phyloP scores from a whole-genome alignment of 2,113 vertebrate species.

The Myiagra hebetior region DNA sequence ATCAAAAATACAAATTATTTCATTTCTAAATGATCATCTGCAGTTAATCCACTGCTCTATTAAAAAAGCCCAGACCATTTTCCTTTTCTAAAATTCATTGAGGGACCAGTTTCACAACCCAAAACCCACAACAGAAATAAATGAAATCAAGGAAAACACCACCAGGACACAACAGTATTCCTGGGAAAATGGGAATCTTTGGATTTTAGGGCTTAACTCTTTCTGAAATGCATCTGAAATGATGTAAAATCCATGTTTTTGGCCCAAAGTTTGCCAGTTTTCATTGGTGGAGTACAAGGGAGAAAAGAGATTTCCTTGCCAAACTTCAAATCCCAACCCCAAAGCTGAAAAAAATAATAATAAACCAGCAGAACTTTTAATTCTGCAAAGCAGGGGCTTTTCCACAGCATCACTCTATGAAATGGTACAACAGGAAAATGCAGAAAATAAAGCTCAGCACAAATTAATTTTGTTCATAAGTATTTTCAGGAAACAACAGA shows the following conservation, averaged over 20 bases:
- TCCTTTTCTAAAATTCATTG: neutral
- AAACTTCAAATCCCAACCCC: neutral
- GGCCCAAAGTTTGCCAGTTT: neutral
- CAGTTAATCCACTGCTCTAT: neutral
- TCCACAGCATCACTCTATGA: neutral
- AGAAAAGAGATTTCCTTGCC: neutral
- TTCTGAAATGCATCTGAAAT: neutral
- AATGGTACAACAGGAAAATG: neutral
- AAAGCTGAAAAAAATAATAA: neutral
- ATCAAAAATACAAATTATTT: neutral
- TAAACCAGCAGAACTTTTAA: neutral
- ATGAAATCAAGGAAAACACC: neutral
- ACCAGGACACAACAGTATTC: neutral
- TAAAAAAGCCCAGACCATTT: neutral
- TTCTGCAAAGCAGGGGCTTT: neutral
- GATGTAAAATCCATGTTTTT: neutral
- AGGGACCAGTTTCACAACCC: neutral
- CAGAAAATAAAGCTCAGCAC: neutral
- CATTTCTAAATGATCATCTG: neutral
- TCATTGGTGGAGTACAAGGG: neutral
- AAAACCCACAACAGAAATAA: neutral
- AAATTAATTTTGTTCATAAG: neutral
- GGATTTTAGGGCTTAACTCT: neutral
- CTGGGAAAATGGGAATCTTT: neutral
- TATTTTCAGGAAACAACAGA: neutral